phyloP scores from a whole-genome alignment of 2,888 invertebrate species.

The Pseudococcus jackbeardsleyi region DNA sequence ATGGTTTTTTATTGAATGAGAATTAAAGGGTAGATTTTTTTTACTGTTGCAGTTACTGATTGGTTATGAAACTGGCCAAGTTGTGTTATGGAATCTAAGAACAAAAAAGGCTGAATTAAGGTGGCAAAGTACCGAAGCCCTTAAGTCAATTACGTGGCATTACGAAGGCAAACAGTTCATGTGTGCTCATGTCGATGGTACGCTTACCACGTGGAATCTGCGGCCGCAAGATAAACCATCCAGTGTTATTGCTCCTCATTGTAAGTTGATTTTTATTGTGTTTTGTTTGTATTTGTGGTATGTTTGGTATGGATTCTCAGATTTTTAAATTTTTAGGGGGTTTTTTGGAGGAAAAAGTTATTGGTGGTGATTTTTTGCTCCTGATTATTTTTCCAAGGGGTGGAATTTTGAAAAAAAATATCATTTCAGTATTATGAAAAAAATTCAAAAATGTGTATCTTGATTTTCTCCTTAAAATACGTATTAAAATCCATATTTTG shows the following conservation, averaged over 20 bases:
- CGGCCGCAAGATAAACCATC: constrained; percentile 83
- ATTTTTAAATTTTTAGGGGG: no score
- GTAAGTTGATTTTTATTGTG: constrained; percentile 73
- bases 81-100: constrained; percentile 96
- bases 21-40: not conserved
- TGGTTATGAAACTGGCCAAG: constrained; percentile 93
- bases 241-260: constrained; percentile 90
- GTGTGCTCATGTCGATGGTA: constrained; percentile 96
- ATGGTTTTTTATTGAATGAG: not conserved
- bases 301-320: no score
- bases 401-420: no score
- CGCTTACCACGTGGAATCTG: constrained; percentile 92
- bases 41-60: constrained; percentile 83
- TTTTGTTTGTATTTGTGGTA: not conserved
- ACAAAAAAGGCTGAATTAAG: constrained; percentile 88
- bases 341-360: no score
- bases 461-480: no score
- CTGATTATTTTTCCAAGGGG: no score
- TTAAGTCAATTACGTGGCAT: constrained; percentile 95
- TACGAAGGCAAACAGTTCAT: constrained; percentile 98
- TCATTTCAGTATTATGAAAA: no score
- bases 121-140: constrained; percentile 81
- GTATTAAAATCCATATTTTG: no score
- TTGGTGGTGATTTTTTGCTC: no score
- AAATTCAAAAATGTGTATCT: no score